Conservation (phyloP, 35 echinoderm and acorn worm genomes). For the Lytechinus variegatus region DNA sequence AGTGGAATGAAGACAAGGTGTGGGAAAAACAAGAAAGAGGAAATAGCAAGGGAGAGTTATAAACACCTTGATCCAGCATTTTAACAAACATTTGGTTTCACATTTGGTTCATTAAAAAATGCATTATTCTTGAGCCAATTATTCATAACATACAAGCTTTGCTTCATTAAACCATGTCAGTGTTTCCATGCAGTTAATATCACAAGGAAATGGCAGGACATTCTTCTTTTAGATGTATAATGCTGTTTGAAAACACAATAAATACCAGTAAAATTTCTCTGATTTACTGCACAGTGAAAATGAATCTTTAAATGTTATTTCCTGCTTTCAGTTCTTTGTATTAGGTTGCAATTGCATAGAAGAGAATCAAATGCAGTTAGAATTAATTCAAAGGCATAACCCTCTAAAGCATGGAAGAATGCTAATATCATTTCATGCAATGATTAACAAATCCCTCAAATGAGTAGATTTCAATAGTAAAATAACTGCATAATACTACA, state of each 20-base stretch:
- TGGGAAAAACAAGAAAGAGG: not conserved
- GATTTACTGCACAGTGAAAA: not conserved
- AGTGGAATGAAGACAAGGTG: not conserved
- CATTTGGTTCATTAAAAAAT: not conserved
- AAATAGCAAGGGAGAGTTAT: not conserved
- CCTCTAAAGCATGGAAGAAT: not conserved
- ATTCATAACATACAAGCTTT: not conserved
- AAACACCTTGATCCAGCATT: not conserved
- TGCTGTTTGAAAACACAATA: too few relatives aligned
- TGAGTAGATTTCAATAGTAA: too few relatives aligned
- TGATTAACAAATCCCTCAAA: not conserved
- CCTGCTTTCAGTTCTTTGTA: not conserved
- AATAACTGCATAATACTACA: too few relatives aligned
- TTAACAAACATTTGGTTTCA: not conserved
- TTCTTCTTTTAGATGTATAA: too few relatives aligned
- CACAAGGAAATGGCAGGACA: too few relatives aligned
- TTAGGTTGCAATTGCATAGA: not conserved
- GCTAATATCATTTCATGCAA: not conserved
- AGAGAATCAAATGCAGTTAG: not conserved
- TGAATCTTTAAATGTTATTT: not conserved
- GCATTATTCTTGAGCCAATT: not conserved
- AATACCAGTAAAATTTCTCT: too few relatives aligned
- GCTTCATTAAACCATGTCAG: too few relatives aligned
- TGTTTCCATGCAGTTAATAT: not conserved
- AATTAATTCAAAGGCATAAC: not conserved